Base-by-base conservation (phyloP, 2,113 vertebrate species). In the Eudyptes chrysolophus region DNA sequence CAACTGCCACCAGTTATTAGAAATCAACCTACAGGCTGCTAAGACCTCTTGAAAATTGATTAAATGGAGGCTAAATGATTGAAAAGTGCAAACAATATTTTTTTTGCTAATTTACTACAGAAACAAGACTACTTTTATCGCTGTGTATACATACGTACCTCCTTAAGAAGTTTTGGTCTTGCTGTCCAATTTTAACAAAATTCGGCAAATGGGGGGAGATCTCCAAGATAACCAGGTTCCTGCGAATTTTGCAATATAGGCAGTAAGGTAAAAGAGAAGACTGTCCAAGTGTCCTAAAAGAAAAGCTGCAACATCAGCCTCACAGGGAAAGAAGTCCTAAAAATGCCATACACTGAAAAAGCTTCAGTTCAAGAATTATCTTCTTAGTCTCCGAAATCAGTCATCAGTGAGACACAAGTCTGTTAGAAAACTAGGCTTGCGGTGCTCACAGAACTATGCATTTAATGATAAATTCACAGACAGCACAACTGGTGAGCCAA, bases 81-180 rank as follows among this genome's bases (percentile, higher is more conserved):
- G 49, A 42, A 55, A 78, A 54, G 9, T 1, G 0, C 34, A 64
- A 77, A 34, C 22, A 13, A 12, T 5, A 2, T 2, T 29, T 10
- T 34, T 10, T 22, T 24, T 40, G 4, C 48, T 40, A 9, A 17
- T 60, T 69, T 36, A 40, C 64, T 64, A 14, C 1, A 42, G 70
- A 55, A 71, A 49, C n/a, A 60, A n/a, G 69, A 49, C 21, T 77
- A 10, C 14, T 49, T 62, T n/a, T 34, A 30, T 44, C 62, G 29
- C n/a, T 40, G 17, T 7, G 8, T 13, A 21, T 7, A 54, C 13
- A 4, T 7, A 54, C 0, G 1, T n/a, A 8, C 13, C 44, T 90
- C 54, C 52, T 68, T 57, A 26, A 2, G 11, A 54, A 11, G 9
- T 26, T 69, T 82, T 48, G 21, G 40, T 18, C n/a, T 65, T 32